Percentiles rank a stretch among this genome's conserved stretches.
These are phyloP conservation scores for Hydraecia micacea DNA, from an alignment of 2,888 invertebrate species.

Conservation along the genomic window DNA sequence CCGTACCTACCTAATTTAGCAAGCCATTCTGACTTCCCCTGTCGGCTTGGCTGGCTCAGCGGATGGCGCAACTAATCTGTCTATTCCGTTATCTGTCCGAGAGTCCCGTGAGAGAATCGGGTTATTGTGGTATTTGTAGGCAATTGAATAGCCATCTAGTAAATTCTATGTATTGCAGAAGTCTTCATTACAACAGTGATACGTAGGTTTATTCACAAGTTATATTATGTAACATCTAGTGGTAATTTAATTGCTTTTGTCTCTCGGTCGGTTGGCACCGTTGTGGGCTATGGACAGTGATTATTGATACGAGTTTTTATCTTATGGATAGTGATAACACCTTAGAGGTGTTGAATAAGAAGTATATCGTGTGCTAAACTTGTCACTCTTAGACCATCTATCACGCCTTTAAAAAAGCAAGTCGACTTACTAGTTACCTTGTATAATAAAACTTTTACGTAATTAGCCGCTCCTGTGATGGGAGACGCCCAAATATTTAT, in stretches of 20 bases:
- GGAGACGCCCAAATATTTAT: conserved; percentile 17
- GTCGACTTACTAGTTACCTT: neutral
- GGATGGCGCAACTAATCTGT: conserved; percentile 52
- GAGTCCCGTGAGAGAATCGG: conserved; percentile 45
- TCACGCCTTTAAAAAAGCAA: neutral
- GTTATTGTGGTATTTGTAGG: conserved; percentile 32
- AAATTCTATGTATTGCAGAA: neutral
- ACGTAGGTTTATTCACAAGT: neutral
- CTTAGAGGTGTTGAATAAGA: neutral
- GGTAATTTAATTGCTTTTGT: neutral
- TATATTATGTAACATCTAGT: neutral
- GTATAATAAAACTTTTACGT: neutral
- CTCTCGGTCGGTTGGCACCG: neutral
- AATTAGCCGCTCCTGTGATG: conserved; percentile 8
- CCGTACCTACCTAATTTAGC: neutral
- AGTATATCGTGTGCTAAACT: neutral
- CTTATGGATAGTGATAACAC: neutral
- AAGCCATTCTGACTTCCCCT: conserved; percentile 36
- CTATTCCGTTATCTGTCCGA: conserved; percentile 54
- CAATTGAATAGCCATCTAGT: conserved; percentile 27
- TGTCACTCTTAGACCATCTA: neutral
- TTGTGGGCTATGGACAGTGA: neutral
- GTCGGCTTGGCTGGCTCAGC: conserved; percentile 24
- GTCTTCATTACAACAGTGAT: neutral
- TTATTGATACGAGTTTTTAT: neutral